Conservation (phyloP, 2,797 vertebrate genomes). For the Varecia variegata region DNA sequence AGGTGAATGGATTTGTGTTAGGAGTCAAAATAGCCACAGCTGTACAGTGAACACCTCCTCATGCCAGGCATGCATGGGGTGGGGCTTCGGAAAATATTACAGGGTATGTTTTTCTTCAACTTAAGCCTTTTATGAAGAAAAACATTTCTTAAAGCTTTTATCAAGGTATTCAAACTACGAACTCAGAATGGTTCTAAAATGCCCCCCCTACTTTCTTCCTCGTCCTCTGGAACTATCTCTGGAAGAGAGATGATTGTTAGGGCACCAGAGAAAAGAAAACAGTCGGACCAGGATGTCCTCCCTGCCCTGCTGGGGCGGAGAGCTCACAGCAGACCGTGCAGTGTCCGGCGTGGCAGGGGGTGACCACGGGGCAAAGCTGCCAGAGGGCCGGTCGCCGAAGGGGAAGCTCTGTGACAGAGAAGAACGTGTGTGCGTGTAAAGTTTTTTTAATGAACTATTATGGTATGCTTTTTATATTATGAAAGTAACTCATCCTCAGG, state of each 20-base stretch:
- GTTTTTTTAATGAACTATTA: neutral
- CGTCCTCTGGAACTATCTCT: neutral
- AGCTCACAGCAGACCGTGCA: neutral
- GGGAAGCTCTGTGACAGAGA: neutral
- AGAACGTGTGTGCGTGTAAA: neutral
- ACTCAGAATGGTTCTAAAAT: neutral
- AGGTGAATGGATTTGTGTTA: constrained; percentile 47
- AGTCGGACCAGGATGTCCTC: neutral
- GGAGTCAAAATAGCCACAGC: constrained; percentile 30
- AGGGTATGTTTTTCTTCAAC: neutral
- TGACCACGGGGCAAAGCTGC: neutral
- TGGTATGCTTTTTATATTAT: neutral
- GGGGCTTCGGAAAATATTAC: constrained; percentile 23
- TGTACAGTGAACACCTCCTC: constrained; percentile 43
- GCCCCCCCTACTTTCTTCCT: neutral
- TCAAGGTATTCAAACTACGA: neutral
- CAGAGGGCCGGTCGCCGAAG: neutral
- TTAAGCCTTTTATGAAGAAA: neutral
- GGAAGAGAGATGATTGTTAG: neutral
- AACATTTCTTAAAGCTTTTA: neutral
- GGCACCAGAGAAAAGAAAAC: neutral
- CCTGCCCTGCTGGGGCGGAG: neutral
- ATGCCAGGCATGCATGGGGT: neutral
- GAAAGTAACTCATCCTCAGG: neutral
- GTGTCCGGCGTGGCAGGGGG: neutral